phyloP scores from a whole-genome alignment of 2,888 invertebrate species.

The Drosophila kuntzei region DNA sequence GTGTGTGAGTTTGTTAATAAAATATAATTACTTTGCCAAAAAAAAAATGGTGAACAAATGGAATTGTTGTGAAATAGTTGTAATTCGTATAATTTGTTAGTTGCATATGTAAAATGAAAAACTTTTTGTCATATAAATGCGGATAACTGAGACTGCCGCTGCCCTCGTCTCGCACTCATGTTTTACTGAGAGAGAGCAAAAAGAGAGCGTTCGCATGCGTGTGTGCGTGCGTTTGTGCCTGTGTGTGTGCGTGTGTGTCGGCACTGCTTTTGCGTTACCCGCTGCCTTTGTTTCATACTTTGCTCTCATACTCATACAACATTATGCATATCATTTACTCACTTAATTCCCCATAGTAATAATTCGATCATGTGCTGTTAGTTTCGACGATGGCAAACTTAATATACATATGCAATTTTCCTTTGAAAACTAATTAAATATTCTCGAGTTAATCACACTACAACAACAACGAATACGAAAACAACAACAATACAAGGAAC shows the following conservation, averaged over 20 bases:
- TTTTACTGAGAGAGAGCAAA: slow-evolving; percentile 42
- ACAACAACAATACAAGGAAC: slow-evolving; percentile 1
- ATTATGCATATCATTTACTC: slow-evolving; percentile 74
- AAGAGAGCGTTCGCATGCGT: slow-evolving; percentile 23
- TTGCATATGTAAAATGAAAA: slow-evolving; percentile 16
- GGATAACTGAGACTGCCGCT: slow-evolving; percentile 30
- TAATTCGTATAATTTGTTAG: slow-evolving; percentile 15
- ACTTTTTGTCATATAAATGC: slow-evolving; percentile 46
- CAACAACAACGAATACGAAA: slow-evolving; percentile 6
- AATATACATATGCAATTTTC: slow-evolving; percentile 12
- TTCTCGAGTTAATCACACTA: not conserved
- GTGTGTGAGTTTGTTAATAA: slow-evolving; percentile 40
- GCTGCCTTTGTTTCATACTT: slow-evolving; percentile 74
- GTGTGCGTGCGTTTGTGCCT: slow-evolving; percentile 8
- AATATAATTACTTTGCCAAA: slow-evolving; percentile 50
- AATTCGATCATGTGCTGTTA: slow-evolving; percentile 72
- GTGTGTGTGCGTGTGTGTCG: slow-evolving; percentile 51
- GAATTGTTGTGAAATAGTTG: slow-evolving; percentile 9
- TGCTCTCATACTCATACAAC: slow-evolving; percentile 47
- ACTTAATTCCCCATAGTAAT: slow-evolving; percentile 55
- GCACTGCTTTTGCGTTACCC: slow-evolving; percentile 71
- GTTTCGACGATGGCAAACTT: slow-evolving; percentile 24
- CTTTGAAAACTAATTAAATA: slow-evolving; percentile 15
- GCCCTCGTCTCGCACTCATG: slow-evolving; percentile 35
- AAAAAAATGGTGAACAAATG: slow-evolving; percentile 1